Evolutionary conservation across 23 tunicate genomes (phyloP), one percentile per base, ranked within the genome.

Genomic region (Diplosoma virens): DNA sequence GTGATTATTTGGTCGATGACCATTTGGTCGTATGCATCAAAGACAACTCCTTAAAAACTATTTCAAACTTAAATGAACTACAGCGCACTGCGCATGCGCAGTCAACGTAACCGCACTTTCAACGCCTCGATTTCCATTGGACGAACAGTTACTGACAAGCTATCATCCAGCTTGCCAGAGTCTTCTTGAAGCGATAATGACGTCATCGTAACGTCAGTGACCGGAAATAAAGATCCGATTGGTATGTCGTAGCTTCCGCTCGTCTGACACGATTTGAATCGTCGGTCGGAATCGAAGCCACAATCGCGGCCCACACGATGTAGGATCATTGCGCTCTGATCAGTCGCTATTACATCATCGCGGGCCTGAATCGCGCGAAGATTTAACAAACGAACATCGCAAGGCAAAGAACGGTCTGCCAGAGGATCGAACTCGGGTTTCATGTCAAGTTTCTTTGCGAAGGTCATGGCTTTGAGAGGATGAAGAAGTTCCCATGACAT

Each of bases 251-350:
- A 30, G 21, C 28, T 33, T 32, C 47, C 33, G 24, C 22, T 33
- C 17, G 16, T 79, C 58, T 81, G 78, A 3, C 74, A 59, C 27
- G 83, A 30, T 26, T 67, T 37, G 32, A 83, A 81, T 20, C 52
- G 27, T 30, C 50, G 37, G 29, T 41, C 77, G 1, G 85, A 25
- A 67, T 87, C 85, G 24, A 84, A 36, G 6, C 55, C 35, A 45
- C 97, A 90, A 31, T 90, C 97, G 2, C 59, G 30, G n/a, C 97
- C 97, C 28, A 90, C 84, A 1, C 82, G 74, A 54, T 90, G 97
- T 23, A 90, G 68, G 30, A 90, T 65, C 21, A 90, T 37, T 7
- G 97, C 97, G 1, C 84, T 34, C 67, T 90, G 82, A 25, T 75
- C 97, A 20, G 79, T 66, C 22, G 95, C 79, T 24, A 55, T 24